Base-by-base conservation (phyloP, 2,888 invertebrate genomes). In the Drosophila paranaensis region DNA sequence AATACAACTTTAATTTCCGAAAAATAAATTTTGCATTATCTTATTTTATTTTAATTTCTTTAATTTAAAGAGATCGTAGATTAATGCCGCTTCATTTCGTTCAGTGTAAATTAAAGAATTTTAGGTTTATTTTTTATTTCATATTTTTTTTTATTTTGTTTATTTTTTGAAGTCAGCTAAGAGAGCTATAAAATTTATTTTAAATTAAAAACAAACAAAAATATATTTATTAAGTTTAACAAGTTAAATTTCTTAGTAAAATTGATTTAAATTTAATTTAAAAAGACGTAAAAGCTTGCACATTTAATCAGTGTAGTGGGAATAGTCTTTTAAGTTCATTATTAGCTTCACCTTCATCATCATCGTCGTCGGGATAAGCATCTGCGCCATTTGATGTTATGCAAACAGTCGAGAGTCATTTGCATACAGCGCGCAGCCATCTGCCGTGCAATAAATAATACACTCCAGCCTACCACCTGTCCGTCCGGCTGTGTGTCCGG, bases 381-480 rank as follows among this genome's bases (percentile, higher is more conserved):
- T 13, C 35, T 35, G 40, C 25, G 25, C 30, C 62, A 48, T 27
- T 63, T 63, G 33, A 45, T 63, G 46, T 40, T 71, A 45, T 57
- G 55, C 67, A 71, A 67, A 76, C 82, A 80, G 65, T 65, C 27
- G 61, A 62, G 57, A 68, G 13, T 14, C 55, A 81, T 81, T 83
- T 83, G 63, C 81, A 77, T 71, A 54, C 13, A 48, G 53, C 58
- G 48, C 14, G 57, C 8, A 39, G 39, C 53, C 77, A 62, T 48
- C 77, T 77, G 76, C 50, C 45, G 54, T 10, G 39, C 30, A 13
- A 27, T 48, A 20, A 39, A 43, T 60, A 63, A 68, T 60, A 58
- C 55, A 27, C 39, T 35, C 8, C 16, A 37, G n/a, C 16, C 16
- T 40, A 27, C 16, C 45, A 10, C 9, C 33, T 66, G 43, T 27